Conservation (phyloP, 2,888 invertebrate species). For the Willowsia nigromaculata region DNA sequence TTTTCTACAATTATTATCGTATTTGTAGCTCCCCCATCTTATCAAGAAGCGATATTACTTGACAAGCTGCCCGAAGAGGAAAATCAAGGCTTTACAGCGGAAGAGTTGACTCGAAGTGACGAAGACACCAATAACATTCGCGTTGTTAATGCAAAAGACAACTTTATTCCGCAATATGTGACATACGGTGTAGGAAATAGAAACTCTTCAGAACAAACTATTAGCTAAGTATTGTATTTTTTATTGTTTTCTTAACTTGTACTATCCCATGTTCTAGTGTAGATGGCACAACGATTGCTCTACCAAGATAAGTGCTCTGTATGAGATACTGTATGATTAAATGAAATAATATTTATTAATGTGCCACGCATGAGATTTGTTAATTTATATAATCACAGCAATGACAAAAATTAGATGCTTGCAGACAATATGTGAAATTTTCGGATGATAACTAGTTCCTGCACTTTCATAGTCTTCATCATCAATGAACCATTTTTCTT, state of each 20-base stretch:
- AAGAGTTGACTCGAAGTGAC: background rate
- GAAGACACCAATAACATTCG: background rate
- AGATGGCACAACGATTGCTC: too few species aligned
- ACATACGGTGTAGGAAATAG: background rate
- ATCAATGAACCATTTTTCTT: background rate
- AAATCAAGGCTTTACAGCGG: constrained; percentile 14
- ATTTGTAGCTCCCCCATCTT: constrained; percentile 67
- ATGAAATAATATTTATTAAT: too few species aligned
- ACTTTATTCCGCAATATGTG: constrained; percentile 39
- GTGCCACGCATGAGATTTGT: too few species aligned
- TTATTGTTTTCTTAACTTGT: too few species aligned
- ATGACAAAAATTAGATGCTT: too few species aligned
- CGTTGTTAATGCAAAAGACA: too few species aligned
- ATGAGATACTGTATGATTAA: too few species aligned
- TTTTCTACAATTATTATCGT: background rate
- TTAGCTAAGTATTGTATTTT: too few species aligned
- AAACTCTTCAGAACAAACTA: background rate
- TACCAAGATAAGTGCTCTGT: too few species aligned
- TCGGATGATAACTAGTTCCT: background rate
- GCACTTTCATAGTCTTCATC: background rate
- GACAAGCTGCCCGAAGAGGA: constrained; percentile 54
- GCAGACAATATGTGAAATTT: background rate
- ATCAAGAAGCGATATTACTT: constrained; percentile 57
- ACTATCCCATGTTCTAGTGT: too few species aligned
- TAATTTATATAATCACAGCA: too few species aligned